Percentiles rank a stretch among this genome's conserved stretches.
These are phyloP conservation scores for Campylomormyrus tamandua DNA, from an alignment of 2,113 vertebrate species.

Conservation along the genomic window DNA sequence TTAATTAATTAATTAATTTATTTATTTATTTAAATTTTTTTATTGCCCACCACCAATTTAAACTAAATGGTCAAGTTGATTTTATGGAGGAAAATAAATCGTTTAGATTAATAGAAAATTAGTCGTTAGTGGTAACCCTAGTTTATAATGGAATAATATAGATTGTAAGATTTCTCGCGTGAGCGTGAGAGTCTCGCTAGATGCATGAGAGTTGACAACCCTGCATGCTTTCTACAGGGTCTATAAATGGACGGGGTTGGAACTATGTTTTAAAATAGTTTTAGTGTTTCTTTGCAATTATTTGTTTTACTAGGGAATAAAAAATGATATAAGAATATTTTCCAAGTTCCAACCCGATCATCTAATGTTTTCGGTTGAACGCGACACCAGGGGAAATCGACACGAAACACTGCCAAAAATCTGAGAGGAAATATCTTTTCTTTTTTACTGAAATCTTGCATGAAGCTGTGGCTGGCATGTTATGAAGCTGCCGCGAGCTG, in stretches of 20 bases:
- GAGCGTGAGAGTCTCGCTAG: neutral
- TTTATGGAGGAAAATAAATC: too few species aligned
- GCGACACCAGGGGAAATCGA: neutral
- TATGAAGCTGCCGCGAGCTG: neutral
- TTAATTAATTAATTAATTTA: too few species aligned
- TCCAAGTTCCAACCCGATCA: neutral
- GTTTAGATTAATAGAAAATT: too few species aligned
- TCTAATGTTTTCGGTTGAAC: neutral
- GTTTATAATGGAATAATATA: too few species aligned
- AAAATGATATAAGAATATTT: neutral
- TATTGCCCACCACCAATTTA: too few species aligned
- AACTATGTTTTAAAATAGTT: too few species aligned
- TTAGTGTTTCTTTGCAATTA: too few species aligned
- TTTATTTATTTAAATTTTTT: too few species aligned
- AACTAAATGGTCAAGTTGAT: too few species aligned
- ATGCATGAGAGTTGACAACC: neutral
- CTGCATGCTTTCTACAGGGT: neutral
- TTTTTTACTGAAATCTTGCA: neutral
- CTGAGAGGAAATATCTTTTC: neutral
- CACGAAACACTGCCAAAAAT: neutral
- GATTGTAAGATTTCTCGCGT: too few species aligned
- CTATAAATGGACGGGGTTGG: neutral
- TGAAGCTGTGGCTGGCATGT: neutral
- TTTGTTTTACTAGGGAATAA: neutral
- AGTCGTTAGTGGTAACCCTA: too few species aligned